Percentiles rank a stretch among this genome's conserved stretches.
Conservation (phyloP, 2,113 vertebrate species). For the Chionomys nivalis region DNA sequence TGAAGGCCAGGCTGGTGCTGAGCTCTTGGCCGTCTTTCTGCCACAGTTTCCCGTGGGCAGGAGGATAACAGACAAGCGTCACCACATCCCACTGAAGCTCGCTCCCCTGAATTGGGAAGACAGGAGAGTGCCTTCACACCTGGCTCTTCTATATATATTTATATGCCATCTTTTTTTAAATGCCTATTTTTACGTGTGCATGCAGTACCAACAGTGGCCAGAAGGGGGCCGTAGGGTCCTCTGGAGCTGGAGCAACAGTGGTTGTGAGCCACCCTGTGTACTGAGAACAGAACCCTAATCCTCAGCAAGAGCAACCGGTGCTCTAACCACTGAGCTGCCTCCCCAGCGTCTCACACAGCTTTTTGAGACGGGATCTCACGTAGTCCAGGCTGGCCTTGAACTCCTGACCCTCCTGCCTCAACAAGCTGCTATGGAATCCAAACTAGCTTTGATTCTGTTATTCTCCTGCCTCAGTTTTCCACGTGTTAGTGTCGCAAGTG, state of each 20-base stretch:
- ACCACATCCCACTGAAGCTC: not conserved
- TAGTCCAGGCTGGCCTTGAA: not conserved
- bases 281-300: not conserved
- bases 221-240: not conserved
- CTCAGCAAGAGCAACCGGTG: not conserved
- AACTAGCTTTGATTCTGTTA: not conserved
- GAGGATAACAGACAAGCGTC: not conserved
- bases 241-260: not conserved
- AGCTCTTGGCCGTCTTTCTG: not conserved
- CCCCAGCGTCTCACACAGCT: not conserved
- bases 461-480: not conserved
- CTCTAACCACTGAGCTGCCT: not conserved
- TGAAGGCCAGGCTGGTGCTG: not conserved
- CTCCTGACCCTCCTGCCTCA: not conserved
- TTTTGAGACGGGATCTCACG: not conserved
- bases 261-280: not conserved
- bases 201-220: not conserved
- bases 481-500: not conserved
- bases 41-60: not conserved
- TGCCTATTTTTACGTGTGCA: not conserved
- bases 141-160: too few relatives aligned
- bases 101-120: too few relatives aligned
- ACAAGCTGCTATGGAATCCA: not conserved
- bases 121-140: not conserved
- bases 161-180: not conserved